These are phyloP conservation scores for Zenarchopterus dispar DNA, from an alignment of 2,797 vertebrate genomes.

Conservation along the genomic window DNA sequence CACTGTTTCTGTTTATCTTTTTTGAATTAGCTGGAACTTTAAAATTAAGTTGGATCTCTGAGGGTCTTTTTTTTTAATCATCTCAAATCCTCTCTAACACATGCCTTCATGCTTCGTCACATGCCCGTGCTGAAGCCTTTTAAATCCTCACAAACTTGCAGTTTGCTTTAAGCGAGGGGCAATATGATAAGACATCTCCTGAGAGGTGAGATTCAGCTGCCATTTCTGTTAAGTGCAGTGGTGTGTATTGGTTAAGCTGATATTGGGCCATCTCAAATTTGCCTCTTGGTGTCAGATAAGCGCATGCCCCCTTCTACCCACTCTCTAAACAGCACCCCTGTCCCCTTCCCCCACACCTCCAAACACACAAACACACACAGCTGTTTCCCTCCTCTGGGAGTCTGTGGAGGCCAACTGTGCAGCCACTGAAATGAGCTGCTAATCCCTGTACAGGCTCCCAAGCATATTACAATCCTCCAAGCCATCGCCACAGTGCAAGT, in stretches of 20 bases:
- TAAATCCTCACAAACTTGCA: conserved; percentile 66
- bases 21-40: conserved; percentile 62
- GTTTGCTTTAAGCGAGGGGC: conserved; percentile 68
- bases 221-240: conserved; percentile 67
- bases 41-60: conserved; percentile 62
- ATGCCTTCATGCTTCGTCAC: conserved; percentile 46
- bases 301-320: conserved; percentile 23
- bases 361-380: conserved; percentile 41
- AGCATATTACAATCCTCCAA: conserved; percentile 74
- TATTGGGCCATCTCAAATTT: conserved; percentile 77
- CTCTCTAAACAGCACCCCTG: conserved; percentile 18
- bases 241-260: conserved; percentile 74
- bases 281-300: conserved; percentile 78
- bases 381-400: conserved; percentile 72
- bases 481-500: conserved; percentile 51
- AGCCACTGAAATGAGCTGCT: conserved; percentile 80
- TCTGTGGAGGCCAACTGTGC: conserved; percentile 74
- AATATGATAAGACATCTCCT: conserved; percentile 68
- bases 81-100: conserved; percentile 50
- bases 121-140: conserved; percentile 45
- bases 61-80: conserved; percentile 52
- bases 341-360: conserved; percentile 3
- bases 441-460: conserved; percentile 78
- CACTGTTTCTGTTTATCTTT: conserved; percentile 70
- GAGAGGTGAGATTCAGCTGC: conserved; percentile 66